Evolutionary conservation across 1,140 invertebrate genomes (phyloP).

Genomic region (Varroa destructor): DNA sequence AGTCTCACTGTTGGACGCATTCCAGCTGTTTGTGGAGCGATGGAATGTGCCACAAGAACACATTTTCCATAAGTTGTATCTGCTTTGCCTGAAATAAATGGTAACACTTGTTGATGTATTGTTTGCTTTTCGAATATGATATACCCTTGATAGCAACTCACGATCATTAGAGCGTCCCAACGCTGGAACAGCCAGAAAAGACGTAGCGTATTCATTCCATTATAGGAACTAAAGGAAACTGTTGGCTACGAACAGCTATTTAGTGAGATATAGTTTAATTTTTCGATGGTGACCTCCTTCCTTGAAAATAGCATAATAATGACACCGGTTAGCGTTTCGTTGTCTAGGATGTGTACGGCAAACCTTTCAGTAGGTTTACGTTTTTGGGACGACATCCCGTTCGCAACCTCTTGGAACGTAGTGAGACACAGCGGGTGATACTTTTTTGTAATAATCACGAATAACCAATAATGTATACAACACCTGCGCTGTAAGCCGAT

Average conservation of each 20-base stretch:
- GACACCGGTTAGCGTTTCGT: background rate
- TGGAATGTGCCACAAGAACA: background rate
- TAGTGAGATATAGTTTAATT: background rate
- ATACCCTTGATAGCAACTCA: background rate
- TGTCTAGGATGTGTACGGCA: background rate
- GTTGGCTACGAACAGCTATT: constrained; percentile 1
- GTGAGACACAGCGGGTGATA: too few species aligned
- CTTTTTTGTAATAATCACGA: too few species aligned
- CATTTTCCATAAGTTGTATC: background rate
- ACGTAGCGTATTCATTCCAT: background rate
- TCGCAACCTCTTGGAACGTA: too few species aligned
- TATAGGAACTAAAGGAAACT: background rate
- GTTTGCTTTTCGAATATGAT: background rate
- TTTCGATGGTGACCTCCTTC: constrained; percentile 7
- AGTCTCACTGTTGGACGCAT: background rate
- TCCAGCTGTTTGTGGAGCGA: background rate
- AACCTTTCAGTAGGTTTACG: background rate
- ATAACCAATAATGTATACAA: too few species aligned
- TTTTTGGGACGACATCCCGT: background rate
- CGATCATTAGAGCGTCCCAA: background rate
- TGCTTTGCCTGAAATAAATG: background rate
- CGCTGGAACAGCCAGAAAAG: background rate
- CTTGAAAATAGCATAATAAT: background rate
- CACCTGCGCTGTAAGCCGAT: too few species aligned
- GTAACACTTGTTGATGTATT: background rate